Evolutionary conservation across 2,888 invertebrate genomes (phyloP).

Genomic region (Ophion ellenae): DNA sequence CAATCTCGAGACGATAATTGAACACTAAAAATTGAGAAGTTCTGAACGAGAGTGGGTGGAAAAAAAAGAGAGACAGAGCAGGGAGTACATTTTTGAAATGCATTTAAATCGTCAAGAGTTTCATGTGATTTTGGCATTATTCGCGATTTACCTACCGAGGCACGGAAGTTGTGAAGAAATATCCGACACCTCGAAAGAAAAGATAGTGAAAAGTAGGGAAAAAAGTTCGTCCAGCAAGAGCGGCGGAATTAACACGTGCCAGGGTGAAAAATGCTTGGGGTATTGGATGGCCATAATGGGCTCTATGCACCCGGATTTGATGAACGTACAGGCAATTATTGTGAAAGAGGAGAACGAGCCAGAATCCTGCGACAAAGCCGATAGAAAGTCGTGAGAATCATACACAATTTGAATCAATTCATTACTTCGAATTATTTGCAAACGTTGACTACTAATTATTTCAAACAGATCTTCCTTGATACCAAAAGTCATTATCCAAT

Average conservation of each 20-base stretch:
- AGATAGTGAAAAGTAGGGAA: background rate
- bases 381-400: constrained; percentile 66
- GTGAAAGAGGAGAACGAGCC: constrained; percentile 70
- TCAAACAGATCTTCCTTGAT: background rate
- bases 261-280: constrained; percentile 7
- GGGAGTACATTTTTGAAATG: constrained; percentile 41
- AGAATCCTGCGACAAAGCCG: constrained; percentile 57
- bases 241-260: background rate
- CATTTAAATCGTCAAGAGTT: constrained; percentile 15
- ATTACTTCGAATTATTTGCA: constrained; percentile 6
- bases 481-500: background rate
- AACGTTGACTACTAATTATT: background rate
- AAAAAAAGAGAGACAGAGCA: constrained; percentile 16
- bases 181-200: constrained; percentile 1
- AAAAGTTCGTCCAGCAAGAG: background rate
- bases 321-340: constrained; percentile 70
- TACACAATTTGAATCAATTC: background rate
- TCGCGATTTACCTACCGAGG: constrained; percentile 11
- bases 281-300: constrained; percentile 69
- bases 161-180: background rate
- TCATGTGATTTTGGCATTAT: constrained; percentile 27
- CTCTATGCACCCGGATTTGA: constrained; percentile 53
- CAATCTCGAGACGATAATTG: constrained; percentile 24
- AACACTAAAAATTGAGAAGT: constrained; percentile 9
- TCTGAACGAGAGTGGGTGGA: background rate